phyloP scores from a whole-genome alignment of 2,888 invertebrate genomes.

The Ormia ochracea region DNA sequence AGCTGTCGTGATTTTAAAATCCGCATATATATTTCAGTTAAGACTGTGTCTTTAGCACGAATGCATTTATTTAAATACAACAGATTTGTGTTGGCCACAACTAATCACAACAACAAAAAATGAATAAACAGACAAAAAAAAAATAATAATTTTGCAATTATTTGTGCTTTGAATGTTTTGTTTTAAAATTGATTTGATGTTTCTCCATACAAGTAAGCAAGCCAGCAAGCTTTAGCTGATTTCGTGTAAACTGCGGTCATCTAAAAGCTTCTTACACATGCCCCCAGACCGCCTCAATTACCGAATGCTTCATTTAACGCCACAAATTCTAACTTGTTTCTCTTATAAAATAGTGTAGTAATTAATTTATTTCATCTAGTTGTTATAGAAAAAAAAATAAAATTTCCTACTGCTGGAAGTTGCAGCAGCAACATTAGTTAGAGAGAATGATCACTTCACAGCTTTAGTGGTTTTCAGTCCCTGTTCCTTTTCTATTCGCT shows the following conservation, averaged over 20 bases:
- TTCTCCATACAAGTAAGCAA: not conserved
- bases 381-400: not conserved
- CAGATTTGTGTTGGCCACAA: not conserved
- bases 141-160: slow-evolving; percentile 50
- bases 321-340: slow-evolving; percentile 4
- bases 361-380: not conserved
- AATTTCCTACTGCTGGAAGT: slow-evolving; percentile 27
- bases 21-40: slow-evolving; percentile 4
- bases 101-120: not conserved
- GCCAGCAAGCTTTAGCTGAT: not conserved
- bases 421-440: not conserved
- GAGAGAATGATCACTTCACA: not conserved
- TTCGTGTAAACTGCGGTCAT: not conserved
- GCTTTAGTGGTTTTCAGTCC: not conserved
- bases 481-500: not conserved
- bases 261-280: not conserved
- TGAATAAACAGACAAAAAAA: not conserved
- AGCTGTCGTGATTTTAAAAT: slow-evolving; percentile 30
- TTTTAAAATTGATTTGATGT: not conserved
- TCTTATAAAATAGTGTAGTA: not conserved
- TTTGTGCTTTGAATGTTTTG: slow-evolving; percentile 9
- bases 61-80: not conserved
- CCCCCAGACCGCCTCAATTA: not conserved
- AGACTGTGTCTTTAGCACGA: not conserved
- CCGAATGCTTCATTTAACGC: not conserved